Base-by-base conservation (phyloP, 2,797 vertebrate species). In the Molossus molossus region DNA sequence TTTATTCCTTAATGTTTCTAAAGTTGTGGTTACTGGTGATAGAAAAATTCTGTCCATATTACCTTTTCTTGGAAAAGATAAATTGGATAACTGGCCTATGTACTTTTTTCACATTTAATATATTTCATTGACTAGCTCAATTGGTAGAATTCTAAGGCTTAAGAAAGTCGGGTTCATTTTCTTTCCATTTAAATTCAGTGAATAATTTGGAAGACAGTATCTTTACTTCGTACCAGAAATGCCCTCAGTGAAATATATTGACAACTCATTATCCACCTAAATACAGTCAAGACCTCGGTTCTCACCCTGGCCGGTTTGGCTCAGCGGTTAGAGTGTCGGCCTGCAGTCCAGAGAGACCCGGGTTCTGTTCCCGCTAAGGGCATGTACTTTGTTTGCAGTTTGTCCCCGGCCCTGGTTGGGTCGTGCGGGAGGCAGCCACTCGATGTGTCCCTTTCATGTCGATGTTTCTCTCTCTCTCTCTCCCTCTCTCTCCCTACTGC, bases 11-110 rank as follows among this genome's bases (percentile, higher is more conserved):
- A 65, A 60, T 29, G 3, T 92, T 95, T 93, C 23, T 40, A 33
- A 95, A 48, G 55, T 72, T 88, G 94, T 73, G 27, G 25, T 75
- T 3, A 11, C 7, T 73, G 25, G 9, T 85, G 12, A 3, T 73
- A 21, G 29, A 79, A 25, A 86, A 20, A 37, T 45, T 57, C 11
- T 58, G 25, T 72, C 9, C 8, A 45, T n/a, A 53, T 55, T 80
- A 69, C 64, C 4, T n/a, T 33, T 67, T 96, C 48, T 85, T 87
- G 60, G 80, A 76, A 93, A 93, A 50, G 17, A 90, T 37, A 45
- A 62, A 25, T 81, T 62, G 25, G 82, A 2, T 83, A 72, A n/a
- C 50, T 86, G 37, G 23, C 45, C 29, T 21, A 0, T 83, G 7
- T 84, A 20, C 37, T 57, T 82, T 81, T 92, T 77, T 37, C 76